Conservation (phyloP, 2,113 vertebrate genomes). For the Euleptes europaea region DNA sequence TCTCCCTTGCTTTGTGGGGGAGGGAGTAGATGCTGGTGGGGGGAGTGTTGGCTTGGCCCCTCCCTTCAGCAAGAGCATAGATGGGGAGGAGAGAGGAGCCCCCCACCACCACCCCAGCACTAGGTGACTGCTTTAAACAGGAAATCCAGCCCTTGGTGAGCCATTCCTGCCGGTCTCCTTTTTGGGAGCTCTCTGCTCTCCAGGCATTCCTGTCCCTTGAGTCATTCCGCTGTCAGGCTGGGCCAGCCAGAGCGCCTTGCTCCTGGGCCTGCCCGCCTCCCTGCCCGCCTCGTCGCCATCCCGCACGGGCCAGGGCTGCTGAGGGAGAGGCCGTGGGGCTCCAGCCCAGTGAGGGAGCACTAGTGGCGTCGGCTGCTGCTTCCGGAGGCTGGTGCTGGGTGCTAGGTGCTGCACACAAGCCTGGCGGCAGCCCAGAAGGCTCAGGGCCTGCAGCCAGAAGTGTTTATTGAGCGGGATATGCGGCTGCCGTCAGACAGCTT, state of each 20-base stretch:
- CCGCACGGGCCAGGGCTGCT: no score
- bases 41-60: background rate
- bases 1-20: constrained; percentile 6
- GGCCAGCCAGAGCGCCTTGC: background rate
- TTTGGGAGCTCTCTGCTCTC: background rate
- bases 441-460: no score
- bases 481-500: no score
- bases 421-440: no score
- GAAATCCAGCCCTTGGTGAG: constrained; percentile 49
- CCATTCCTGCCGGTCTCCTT: constrained; percentile 27
- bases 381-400: no score
- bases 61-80: background rate
- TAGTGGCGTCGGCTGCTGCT: no score
- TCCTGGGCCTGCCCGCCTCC: no score
- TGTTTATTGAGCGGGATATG: no score
- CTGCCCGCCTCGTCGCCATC: background rate
- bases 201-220: constrained; percentile 61
- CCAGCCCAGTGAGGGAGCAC: no score
- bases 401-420: no score
- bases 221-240: constrained; percentile 15
- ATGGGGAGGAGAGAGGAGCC: background rate
- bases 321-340: no score
- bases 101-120: background rate
- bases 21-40: background rate
- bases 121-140: constrained; percentile 41